phyloP scores from a whole-genome alignment of 2,797 vertebrate species.

The Phrynocephalus forsythii region DNA sequence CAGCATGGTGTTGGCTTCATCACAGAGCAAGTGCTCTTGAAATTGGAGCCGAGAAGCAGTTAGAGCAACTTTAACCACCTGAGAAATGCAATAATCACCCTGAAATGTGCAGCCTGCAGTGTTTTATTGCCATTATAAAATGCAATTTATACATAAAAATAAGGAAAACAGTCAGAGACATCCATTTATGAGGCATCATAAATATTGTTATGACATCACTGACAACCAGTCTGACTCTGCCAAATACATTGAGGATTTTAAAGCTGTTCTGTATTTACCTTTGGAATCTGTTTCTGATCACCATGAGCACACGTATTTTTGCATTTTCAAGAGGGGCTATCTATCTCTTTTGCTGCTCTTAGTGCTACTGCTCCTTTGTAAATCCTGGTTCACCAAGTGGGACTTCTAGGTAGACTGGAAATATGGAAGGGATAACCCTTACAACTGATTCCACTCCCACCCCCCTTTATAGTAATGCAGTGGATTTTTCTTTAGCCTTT shows the following conservation, averaged over 20 bases:
- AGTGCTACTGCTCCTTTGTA: not conserved
- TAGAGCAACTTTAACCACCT: slow-evolving; percentile 78
- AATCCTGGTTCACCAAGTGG: not conserved
- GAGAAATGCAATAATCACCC: slow-evolving; percentile 75
- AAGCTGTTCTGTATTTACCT: slow-evolving; percentile 64
- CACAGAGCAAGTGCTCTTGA: slow-evolving; percentile 71
- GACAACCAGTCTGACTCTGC: slow-evolving; percentile 73
- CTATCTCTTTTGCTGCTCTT: not conserved
- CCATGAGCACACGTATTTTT: slow-evolving; percentile 20
- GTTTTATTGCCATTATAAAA: slow-evolving; percentile 78
- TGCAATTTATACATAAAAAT: slow-evolving; percentile 75
- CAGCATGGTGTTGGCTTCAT: slow-evolving; percentile 56
- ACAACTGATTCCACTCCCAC: not conserved
- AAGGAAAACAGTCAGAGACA: slow-evolving; percentile 75
- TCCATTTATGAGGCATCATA: slow-evolving; percentile 77
- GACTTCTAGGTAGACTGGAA: not conserved
- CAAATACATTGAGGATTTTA: slow-evolving; percentile 66
- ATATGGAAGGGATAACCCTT: not conserved
- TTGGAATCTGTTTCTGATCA: slow-evolving; percentile 75
- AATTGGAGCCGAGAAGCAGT: slow-evolving; percentile 75
- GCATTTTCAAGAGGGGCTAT: slow-evolving; percentile 34
- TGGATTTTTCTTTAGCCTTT: not conserved
- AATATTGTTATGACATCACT: slow-evolving; percentile 77
- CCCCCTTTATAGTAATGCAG: fast-evolving
- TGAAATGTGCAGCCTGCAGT: slow-evolving; percentile 73